These are phyloP conservation scores for Oreonectes daqikongensis DNA, from an alignment of 2,797 vertebrate species.

Conservation along the genomic window DNA sequence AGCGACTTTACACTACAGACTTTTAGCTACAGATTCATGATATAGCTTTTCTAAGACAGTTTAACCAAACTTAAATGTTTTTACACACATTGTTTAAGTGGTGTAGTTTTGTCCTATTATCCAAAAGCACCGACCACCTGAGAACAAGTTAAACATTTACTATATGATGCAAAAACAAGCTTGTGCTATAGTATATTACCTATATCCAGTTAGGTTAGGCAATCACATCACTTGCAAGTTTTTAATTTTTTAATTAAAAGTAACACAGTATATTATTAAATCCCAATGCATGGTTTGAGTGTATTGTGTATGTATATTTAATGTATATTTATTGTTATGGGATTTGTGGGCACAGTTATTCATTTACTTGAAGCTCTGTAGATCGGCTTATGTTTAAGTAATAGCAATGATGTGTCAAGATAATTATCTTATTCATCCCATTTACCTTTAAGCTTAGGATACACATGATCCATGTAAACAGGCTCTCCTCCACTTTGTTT, in stretches of 20 bases:
- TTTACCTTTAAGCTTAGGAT: constrained; percentile 26
- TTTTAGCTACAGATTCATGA: background rate
- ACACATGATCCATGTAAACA: constrained; percentile 20
- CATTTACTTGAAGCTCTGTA: background rate
- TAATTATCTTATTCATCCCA: constrained; percentile 15
- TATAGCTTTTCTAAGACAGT: constrained; percentile 14
- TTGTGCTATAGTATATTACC: background rate
- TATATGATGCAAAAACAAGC: background rate
- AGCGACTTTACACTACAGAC: constrained; percentile 15
- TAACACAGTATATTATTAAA: background rate
- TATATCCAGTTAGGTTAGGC: constrained; percentile 10
- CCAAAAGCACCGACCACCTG: background rate
- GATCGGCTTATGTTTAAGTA: constrained; percentile 33
- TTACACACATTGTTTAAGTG: constrained; percentile 1
- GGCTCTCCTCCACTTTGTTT: constrained; percentile 1
- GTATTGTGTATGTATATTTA: background rate
- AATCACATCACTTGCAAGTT: background rate
- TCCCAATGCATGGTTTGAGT: background rate
- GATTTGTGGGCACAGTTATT: constrained; percentile 6
- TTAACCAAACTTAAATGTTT: background rate
- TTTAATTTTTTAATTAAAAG: constrained; percentile 7
- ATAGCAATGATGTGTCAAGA: constrained; percentile 39
- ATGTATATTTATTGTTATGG: background rate
- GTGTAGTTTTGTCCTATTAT: constrained; percentile 5
- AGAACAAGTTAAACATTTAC: constrained; percentile 18